A percentile compares a stretch with the other conserved stretches of the same genome.
These are phyloP conservation scores for Urocolius indicus DNA, from an alignment of 2,113 vertebrate genomes.

Conservation along the genomic window DNA sequence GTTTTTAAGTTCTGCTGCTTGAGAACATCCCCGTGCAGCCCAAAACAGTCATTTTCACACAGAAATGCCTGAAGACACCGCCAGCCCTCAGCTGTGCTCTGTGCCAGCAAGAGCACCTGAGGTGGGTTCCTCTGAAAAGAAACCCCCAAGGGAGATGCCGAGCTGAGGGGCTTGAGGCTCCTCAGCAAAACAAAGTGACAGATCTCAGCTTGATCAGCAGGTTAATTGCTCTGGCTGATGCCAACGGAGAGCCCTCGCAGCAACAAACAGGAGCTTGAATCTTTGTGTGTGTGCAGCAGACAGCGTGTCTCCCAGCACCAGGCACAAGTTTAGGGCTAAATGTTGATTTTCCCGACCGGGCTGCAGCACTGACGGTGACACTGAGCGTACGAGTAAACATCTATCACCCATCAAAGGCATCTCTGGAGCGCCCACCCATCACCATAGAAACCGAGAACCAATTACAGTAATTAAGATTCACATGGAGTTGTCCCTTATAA, in stretches of 20 bases:
- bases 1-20: background rate
- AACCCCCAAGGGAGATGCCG: rapidly evolving
- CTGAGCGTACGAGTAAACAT: background rate
- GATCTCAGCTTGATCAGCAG: rapidly evolving
- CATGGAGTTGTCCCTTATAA: conserved; percentile 33
- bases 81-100: background rate
- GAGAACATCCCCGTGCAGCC: background rate
- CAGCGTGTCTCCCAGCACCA: rapidly evolving
- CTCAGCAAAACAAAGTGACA: background rate
- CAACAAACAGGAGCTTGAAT: rapidly evolving
- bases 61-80: background rate
- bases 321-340: background rate
- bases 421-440: conserved; percentile 33
- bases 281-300: rapidly evolving
- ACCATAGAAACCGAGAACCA: conserved; percentile 53
- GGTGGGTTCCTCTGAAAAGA: rapidly evolving
- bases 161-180: background rate
- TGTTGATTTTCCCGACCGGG: background rate
- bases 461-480: conserved; percentile 58
- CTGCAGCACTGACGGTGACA: background rate
- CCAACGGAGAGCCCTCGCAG: rapidly evolving
- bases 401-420: conserved; percentile 20
- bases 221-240: rapidly evolving
- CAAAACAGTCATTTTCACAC: rapidly evolving
- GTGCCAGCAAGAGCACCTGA: background rate